Evolutionary conservation across 2,797 vertebrate species (phyloP).

Genomic region (Astyanax mexicanus): DNA sequence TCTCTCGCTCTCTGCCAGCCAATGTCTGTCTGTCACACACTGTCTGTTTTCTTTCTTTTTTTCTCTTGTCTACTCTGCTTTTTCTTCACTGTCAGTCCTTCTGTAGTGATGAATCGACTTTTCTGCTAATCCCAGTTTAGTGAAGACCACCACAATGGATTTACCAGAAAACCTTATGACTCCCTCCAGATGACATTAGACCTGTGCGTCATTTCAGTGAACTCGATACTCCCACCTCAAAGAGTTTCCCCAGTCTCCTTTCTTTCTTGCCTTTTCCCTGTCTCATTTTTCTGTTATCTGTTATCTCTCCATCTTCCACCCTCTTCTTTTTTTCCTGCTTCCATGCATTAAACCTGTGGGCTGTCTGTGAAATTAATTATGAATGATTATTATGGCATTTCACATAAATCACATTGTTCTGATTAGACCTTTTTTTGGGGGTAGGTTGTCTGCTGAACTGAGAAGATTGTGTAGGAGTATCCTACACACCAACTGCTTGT

Average conservation of each 20-base stretch:
- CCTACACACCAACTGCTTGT: too few species aligned
- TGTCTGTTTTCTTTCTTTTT: conserved; percentile 8
- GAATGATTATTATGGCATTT: too few species aligned
- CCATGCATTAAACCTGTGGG: too few species aligned
- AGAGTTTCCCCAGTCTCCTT: conserved; percentile 3
- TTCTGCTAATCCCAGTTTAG: conserved; percentile 29
- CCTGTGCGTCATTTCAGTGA: conserved; percentile 40
- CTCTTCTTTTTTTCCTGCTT: too few species aligned
- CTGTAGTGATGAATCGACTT: conserved; percentile 30
- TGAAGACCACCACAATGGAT: conserved; percentile 22
- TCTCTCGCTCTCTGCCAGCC: conserved; percentile 4
- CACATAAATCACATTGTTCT: too few species aligned
- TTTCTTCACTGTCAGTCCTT: background rate
- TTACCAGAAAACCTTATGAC: conserved; percentile 36
- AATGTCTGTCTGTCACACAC: background rate
- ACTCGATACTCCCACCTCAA: conserved; percentile 41
- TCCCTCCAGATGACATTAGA: conserved; percentile 41
- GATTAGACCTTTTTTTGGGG: too few species aligned
- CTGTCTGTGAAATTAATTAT: too few species aligned
- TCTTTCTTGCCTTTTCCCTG: conserved; percentile 19
- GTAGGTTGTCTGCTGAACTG: too few species aligned
- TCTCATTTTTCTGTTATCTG: background rate
- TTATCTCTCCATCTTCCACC: conserved; percentile 24
- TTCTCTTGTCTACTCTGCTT: background rate
- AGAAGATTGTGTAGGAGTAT: too few species aligned